A percentile compares a stretch with the other conserved stretches of the same genome.
These are phyloP conservation scores for Unio delphinus DNA, from an alignment of 2,888 invertebrate species.

Conservation along the genomic window DNA sequence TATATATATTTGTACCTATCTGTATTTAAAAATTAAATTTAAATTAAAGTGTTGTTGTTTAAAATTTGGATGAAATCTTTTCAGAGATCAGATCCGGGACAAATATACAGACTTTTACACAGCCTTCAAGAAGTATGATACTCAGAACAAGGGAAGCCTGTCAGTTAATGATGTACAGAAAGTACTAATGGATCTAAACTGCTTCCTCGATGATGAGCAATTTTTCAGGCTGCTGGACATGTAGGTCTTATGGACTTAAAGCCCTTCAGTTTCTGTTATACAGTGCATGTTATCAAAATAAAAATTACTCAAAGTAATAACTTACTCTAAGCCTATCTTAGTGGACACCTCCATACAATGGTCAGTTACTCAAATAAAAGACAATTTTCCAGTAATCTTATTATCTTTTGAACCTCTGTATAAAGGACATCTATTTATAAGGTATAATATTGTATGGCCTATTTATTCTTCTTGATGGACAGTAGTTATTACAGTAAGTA, in stretches of 20 bases:
- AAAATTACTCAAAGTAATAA: too few species aligned
- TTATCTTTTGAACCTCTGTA: too few species aligned
- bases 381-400: too few species aligned
- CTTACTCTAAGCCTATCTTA: too few species aligned
- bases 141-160: constrained; percentile 58
- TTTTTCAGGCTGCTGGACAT: constrained; percentile 63
- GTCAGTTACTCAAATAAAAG: too few species aligned
- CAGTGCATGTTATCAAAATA: too few species aligned
- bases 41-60: neutral
- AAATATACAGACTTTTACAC: constrained; percentile 60
- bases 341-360: too few species aligned
- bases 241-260: constrained; percentile 35
- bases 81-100: constrained; percentile 65
- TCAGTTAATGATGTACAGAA: constrained; percentile 63
- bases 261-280: neutral
- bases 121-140: constrained; percentile 67
- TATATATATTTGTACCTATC: too few species aligned
- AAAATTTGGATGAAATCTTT: constrained; percentile 7
- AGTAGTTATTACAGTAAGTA: too few species aligned
- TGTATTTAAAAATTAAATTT: neutral
- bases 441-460: too few species aligned
- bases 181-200: constrained; percentile 63
- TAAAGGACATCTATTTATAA: too few species aligned
- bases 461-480: too few species aligned
- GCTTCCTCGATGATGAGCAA: constrained; percentile 67